These are phyloP conservation scores for Lacanobia wlatinum DNA, from an alignment of 2,888 invertebrate species.

Conservation along the genomic window DNA sequence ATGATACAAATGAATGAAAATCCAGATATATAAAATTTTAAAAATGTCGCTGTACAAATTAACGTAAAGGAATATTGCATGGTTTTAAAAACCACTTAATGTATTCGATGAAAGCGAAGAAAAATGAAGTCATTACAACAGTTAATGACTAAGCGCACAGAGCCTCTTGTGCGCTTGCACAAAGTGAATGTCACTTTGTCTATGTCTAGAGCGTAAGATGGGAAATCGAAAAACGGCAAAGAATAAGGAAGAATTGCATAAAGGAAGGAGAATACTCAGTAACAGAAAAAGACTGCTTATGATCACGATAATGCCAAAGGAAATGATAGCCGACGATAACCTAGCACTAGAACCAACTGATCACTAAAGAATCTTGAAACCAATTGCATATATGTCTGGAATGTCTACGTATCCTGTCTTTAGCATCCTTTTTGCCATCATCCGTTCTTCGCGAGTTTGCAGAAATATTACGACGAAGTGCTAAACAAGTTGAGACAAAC, in stretches of 20 bases:
- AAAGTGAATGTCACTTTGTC: no score
- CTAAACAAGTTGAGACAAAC: background rate
- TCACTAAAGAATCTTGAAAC: slow-evolving; percentile 22
- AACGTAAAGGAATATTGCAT: background rate
- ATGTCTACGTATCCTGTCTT: slow-evolving; percentile 44
- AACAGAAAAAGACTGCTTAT: slow-evolving; percentile 37
- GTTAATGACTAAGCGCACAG: background rate
- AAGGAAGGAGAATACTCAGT: background rate
- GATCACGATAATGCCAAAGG: slow-evolving; percentile 9
- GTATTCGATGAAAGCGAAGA: background rate
- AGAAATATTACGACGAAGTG: background rate
- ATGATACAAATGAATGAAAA: background rate
- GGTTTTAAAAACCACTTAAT: no score
- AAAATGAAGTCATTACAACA: background rate
- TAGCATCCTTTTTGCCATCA: slow-evolving; percentile 31
- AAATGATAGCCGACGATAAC: slow-evolving; percentile 39
- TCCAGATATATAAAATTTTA: background rate
- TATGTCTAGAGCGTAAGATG: background rate
- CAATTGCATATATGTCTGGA: slow-evolving; percentile 31
- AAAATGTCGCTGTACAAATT: background rate
- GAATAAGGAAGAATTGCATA: background rate
- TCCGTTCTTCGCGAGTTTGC: slow-evolving; percentile 10
- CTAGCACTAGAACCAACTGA: slow-evolving; percentile 18
- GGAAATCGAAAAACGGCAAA: no score
- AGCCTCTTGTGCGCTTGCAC: no score